A percentile compares a stretch with the other conserved stretches of the same genome.
Evolutionary conservation across 2,797 vertebrate genomes (phyloP).

Genomic region (Lepilemur septentrionalis): DNA sequence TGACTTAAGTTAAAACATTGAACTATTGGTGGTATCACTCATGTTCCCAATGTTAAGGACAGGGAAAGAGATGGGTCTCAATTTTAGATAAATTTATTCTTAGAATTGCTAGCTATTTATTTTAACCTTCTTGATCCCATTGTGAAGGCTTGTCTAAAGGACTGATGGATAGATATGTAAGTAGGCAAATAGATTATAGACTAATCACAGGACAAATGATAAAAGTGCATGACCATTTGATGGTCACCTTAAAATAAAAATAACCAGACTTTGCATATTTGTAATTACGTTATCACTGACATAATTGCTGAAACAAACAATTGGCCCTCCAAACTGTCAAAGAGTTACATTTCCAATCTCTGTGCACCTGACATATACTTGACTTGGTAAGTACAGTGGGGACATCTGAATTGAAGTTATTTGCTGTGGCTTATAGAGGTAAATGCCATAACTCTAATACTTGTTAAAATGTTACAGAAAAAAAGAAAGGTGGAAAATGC

Average conservation of each 20-base stretch:
- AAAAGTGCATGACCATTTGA: not conserved
- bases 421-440: not conserved
- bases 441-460: not conserved
- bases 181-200: not conserved
- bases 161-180: not conserved
- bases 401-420: not conserved
- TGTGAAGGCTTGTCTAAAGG: not conserved
- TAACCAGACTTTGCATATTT: not conserved
- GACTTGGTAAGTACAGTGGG: not conserved
- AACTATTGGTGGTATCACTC: not conserved
- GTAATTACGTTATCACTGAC: not conserved
- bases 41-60: not conserved
- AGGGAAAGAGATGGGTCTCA: not conserved
- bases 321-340: not conserved
- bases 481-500: not conserved
- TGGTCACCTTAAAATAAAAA: conserved; percentile 34
- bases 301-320: not conserved
- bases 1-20: not conserved
- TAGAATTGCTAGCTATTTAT: not conserved
- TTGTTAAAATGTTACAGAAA: not conserved
- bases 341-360: not conserved
- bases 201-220: not conserved
- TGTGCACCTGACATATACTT: not conserved
- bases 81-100: conserved; percentile 36
- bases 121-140: not conserved